Evolutionary conservation across 2,888 invertebrate species (phyloP).

Genomic region (Zele albiditarsus): DNA sequence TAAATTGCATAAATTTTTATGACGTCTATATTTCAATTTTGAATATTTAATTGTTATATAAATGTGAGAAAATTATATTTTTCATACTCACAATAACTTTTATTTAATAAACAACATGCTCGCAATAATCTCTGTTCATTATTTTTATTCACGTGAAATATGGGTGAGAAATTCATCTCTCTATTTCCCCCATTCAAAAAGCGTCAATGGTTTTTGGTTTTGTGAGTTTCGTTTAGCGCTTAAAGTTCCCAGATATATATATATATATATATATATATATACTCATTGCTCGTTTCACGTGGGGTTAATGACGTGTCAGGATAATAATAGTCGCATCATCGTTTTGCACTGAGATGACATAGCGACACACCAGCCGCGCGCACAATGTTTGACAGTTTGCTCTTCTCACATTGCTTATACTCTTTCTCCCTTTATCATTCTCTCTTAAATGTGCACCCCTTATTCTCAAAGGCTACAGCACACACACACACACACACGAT

Average conservation of each 20-base stretch:
- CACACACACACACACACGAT: too few species aligned
- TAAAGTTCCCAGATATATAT: conserved; percentile 50
- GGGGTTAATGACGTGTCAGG: conserved; percentile 71
- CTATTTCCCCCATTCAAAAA: too few species aligned
- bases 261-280: conserved; percentile 46
- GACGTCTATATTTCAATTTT: too few species aligned
- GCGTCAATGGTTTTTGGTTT: conserved; percentile 53
- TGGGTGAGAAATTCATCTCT: too few species aligned
- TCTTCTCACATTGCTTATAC: conserved; percentile 35
- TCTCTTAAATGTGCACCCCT: neutral
- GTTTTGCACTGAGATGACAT: conserved; percentile 48
- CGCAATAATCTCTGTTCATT: too few species aligned
- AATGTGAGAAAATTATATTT: too few species aligned
- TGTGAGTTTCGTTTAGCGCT: conserved; percentile 60
- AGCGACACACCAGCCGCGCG: neutral
- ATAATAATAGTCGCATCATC: conserved; percentile 68
- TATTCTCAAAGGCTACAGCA: conserved; percentile 12
- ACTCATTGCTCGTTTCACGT: conserved; percentile 44
- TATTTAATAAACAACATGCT: too few species aligned
- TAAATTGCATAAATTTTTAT: too few species aligned
- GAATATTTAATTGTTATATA: too few species aligned
- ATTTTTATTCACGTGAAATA: too few species aligned
- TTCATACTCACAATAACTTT: too few species aligned
- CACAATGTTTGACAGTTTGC: conserved; percentile 32
- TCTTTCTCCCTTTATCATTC: neutral